Base-by-base conservation (phyloP, 1,140 invertebrate species). In the Pectinophora gossypiella region DNA sequence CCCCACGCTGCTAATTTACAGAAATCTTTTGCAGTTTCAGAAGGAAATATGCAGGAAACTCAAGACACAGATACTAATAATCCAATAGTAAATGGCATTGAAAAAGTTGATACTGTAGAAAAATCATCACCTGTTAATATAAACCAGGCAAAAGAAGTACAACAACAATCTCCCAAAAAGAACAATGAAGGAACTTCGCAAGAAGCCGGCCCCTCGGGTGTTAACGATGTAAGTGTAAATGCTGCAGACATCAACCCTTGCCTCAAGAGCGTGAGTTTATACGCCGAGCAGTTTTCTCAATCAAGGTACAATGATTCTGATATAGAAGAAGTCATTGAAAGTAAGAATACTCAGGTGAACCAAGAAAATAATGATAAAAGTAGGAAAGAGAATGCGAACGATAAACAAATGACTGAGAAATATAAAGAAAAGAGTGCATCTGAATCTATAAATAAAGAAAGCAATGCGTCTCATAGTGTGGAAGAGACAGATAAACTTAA, bases 241-340 rank as follows among this genome's bases (percentile, higher is more conserved):
- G 12, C 36, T 40, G 36, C 53, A 6, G 51, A 65, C 53, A 13
- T 60, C 51, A 82, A 82, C 42, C 72, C 75, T 3, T 84, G 78
- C 49, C 54, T 78, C 7, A 67, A 80, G 54, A 80, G 71, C 56
- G 67, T 81, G 7, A 84, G 67, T 48, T 54, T 84, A 32, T 81
- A 57, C 56, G 70, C 56, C 19, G 72, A 77, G 48, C 60, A 76
- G 22, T 70, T 78, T 38, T 61, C 61, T 5, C 56, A 47, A 2
- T 56, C 40, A n/a, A 72, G 64, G 54, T 69, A 74, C 22, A 65
- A 42, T 32, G 59, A 71, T 32, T 69, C 63, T 9, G 72, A 72
- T 15, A n/a, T n/a, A n/a, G n/a, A n/a, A n/a, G n/a, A n/a, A n/a
- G n/a, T n/a, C n/a, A n/a, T n/a, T n/a, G n/a, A n/a, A n/a, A n/a